phyloP scores from a whole-genome alignment of 2,888 invertebrate genomes.

The Drymonia ruficornis region DNA sequence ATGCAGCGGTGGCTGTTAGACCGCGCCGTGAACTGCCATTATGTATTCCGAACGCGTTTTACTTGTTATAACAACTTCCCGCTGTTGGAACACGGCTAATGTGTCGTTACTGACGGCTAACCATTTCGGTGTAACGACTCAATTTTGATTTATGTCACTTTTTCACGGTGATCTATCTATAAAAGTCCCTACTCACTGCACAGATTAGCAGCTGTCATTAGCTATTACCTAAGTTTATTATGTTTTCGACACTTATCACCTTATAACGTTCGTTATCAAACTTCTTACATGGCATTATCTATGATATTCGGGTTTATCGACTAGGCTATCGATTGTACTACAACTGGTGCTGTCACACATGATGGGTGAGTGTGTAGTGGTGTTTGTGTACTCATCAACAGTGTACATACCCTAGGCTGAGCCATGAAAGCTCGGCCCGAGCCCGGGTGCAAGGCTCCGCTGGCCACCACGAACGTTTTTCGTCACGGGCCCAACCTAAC shows the following conservation, averaged over 20 bases:
- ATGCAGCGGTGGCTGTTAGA: conserved; percentile 56
- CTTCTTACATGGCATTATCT: conserved; percentile 46
- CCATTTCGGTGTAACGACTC: conserved; percentile 39
- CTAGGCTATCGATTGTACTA: conserved; percentile 46
- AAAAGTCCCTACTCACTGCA: conserved; percentile 3
- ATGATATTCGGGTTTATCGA: conserved; percentile 38
- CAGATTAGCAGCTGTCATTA: conserved; percentile 3
- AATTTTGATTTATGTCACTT: conserved; percentile 46
- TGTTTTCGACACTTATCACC: conserved; percentile 38
- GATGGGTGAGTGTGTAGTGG: conserved; percentile 37
- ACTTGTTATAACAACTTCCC: conserved; percentile 70
- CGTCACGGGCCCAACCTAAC: conserved; percentile 79
- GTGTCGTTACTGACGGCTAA: conserved; percentile 46
- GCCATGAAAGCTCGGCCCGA: conserved; percentile 94
- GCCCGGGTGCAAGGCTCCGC: conserved; percentile 84
- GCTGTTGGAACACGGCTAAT: conserved; percentile 58
- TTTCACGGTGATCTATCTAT: conserved; percentile 14
- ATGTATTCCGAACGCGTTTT: conserved; percentile 66
- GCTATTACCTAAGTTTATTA: conserved; percentile 28
- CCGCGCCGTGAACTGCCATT: conserved; percentile 59
- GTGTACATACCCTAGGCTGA: conserved; percentile 93
- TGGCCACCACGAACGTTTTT: conserved; percentile 84
- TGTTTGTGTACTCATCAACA: conserved; percentile 35
- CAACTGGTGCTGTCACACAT: conserved; percentile 24
- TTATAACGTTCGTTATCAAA: conserved; percentile 46